These are phyloP conservation scores for Microctonus aethiopoides DNA, from an alignment of 2,888 invertebrate genomes.

Conservation along the genomic window DNA sequence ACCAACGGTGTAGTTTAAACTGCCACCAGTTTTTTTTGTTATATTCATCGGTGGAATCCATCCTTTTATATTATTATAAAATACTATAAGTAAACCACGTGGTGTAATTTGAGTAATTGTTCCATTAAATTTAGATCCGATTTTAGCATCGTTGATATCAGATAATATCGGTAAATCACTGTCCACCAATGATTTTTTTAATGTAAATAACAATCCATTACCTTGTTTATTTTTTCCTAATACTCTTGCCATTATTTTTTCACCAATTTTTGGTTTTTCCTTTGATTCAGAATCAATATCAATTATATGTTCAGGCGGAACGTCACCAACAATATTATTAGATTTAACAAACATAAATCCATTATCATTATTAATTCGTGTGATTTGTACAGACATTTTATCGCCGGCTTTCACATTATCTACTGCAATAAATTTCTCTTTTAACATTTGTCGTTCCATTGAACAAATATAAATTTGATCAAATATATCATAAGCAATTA, in stretches of 20 bases:
- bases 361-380: conserved; percentile 44
- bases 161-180: conserved; percentile 70
- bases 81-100: conserved; percentile 70
- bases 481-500: conserved; percentile 75
- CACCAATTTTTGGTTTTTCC: conserved; percentile 70
- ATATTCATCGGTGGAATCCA: conserved; percentile 57
- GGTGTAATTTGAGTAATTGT: conserved; percentile 69
- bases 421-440: conserved; percentile 26
- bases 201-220: conserved; percentile 72
- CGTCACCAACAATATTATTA: conserved; percentile 50
- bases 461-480: conserved; percentile 77
- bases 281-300: conserved; percentile 62
- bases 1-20: conserved; percentile 70
- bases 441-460: conserved; percentile 72
- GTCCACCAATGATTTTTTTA: conserved; percentile 75
- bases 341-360: conserved; percentile 51
- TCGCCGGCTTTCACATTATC: conserved; percentile 53
- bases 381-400: conserved; percentile 50
- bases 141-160: conserved; percentile 68
- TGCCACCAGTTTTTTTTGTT: conserved; percentile 43
- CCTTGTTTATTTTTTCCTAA: conserved; percentile 68
- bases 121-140: conserved; percentile 71
- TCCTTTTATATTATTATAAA: conserved; percentile 72
- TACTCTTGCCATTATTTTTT: conserved; percentile 73
- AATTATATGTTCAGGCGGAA: conserved; percentile 52